A percentile compares a stretch with the other conserved stretches of the same genome.
These are phyloP conservation scores for Scaptomyza hsui DNA, from an alignment of 1,140 invertebrate genomes.

Conservation along the genomic window DNA sequence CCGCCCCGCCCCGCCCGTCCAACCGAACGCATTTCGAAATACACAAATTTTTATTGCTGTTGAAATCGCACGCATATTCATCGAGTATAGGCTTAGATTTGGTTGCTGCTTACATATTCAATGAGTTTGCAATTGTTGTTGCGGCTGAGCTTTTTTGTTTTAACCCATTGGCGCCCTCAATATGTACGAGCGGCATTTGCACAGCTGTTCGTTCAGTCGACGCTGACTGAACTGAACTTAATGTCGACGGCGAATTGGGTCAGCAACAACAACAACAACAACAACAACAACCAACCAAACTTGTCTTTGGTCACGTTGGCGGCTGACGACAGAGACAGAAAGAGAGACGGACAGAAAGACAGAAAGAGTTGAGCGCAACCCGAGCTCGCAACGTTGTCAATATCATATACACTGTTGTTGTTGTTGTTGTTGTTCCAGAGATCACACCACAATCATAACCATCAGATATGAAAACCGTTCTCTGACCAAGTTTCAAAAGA, in stretches of 20 bases:
- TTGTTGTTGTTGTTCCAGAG: constrained; percentile 9
- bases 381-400: constrained; percentile 31
- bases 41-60: constrained; percentile 39
- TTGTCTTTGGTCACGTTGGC: constrained; percentile 71
- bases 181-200: constrained; percentile 39
- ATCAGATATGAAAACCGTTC: constrained; percentile 36
- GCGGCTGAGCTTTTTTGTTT: constrained; percentile 22
- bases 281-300: constrained; percentile 62
- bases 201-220: constrained; percentile 64
- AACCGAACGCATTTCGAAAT: constrained; percentile 62
- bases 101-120: constrained; percentile 32
- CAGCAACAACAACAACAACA: constrained; percentile 27
- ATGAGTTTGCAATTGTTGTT: constrained; percentile 38
- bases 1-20: constrained; percentile 9
- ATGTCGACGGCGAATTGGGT: constrained; percentile 65
- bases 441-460: constrained; percentile 29
- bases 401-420: constrained; percentile 30
- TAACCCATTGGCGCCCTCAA: constrained; percentile 45
- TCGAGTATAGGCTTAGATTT: constrained; percentile 52
- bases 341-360: constrained; percentile 20
- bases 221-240: constrained; percentile 30
- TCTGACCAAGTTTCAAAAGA: constrained; percentile 40
- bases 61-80: constrained; percentile 56
- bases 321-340: constrained; percentile 52
- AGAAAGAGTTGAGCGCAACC: constrained; percentile 4